Conservation (phyloP, 2,113 vertebrate species). For the Atractosteus spatula region DNA sequence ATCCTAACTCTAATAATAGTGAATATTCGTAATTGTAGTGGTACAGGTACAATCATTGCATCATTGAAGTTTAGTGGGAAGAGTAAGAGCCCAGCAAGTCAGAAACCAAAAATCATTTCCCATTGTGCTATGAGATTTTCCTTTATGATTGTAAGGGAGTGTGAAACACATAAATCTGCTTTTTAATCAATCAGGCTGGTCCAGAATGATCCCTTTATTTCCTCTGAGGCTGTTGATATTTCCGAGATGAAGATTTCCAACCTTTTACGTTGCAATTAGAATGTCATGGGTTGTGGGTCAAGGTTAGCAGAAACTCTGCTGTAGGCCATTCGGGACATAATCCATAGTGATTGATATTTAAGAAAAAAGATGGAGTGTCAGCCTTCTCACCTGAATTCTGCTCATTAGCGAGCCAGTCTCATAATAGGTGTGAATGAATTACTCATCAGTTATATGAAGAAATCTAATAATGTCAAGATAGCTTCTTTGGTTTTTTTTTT, state of each 20-base stretch:
- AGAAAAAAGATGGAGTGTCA: slow-evolving; percentile 38
- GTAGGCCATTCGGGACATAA: neutral
- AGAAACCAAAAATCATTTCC: neutral
- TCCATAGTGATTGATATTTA: slow-evolving; percentile 36
- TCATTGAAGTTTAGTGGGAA: too few relatives aligned
- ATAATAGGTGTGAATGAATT: slow-evolving; percentile 64
- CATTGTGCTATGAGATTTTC: neutral
- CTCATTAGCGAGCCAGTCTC: slow-evolving; percentile 65
- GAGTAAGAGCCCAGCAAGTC: too few relatives aligned
- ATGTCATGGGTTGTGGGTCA: neutral
- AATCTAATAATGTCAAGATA: slow-evolving; percentile 53
- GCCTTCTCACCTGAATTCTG: slow-evolving; percentile 36
- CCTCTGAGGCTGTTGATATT: slow-evolving; percentile 3
- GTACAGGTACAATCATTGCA: too few relatives aligned
- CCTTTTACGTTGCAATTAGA: neutral
- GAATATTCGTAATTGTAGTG: too few relatives aligned
- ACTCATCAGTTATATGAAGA: slow-evolving; percentile 57
- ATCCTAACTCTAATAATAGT: too few relatives aligned
- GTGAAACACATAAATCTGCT: neutral
- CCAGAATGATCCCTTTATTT: neutral
- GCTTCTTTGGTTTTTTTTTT: slow-evolving; percentile 26
- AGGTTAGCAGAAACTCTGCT: neutral
- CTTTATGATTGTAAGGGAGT: neutral
- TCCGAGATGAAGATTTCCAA: neutral
- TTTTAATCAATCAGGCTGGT: neutral